Percentiles rank a stretch among this genome's conserved stretches.
These are phyloP conservation scores for Phaenicophaeus curvirostris DNA, from an alignment of 2,797 vertebrate genomes.

Conservation along the genomic window DNA sequence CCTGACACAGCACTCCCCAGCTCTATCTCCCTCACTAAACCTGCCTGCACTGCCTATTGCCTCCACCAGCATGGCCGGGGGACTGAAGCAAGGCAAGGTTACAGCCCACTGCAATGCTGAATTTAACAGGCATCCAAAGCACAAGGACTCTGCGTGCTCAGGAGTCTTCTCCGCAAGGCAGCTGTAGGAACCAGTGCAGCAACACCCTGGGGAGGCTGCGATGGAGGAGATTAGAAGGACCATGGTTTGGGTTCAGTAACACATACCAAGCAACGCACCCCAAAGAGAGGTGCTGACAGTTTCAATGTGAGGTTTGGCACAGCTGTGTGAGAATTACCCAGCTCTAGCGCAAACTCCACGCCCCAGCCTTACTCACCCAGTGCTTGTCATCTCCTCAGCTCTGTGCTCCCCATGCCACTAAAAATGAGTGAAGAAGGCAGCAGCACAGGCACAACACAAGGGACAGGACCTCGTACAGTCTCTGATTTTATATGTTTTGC, in stretches of 20 bases:
- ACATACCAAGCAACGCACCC: neutral
- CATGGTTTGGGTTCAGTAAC: neutral
- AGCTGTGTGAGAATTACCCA: neutral
- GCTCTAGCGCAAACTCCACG: neutral
- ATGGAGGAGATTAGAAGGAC: neutral
- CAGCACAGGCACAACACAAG: accelerated
- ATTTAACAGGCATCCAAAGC: neutral
- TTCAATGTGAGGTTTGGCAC: neutral
- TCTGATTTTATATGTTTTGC: neutral
- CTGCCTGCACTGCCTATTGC: neutral
- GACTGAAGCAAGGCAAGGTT: neutral
- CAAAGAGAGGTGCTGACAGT: neutral
- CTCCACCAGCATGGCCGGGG: neutral
- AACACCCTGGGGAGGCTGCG: too few relatives aligned
- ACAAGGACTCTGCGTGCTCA: neutral
- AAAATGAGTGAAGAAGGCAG: neutral
- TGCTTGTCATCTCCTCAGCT: neutral
- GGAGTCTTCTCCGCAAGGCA: neutral
- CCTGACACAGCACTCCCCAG: neutral
- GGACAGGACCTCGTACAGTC: neutral
- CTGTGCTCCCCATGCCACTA: neutral
- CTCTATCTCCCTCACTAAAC: too few relatives aligned
- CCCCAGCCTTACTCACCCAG: accelerated
- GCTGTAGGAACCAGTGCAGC: neutral
- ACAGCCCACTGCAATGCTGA: neutral